Conservation (phyloP, 2,113 vertebrate species). For the Petromus typicus region DNA sequence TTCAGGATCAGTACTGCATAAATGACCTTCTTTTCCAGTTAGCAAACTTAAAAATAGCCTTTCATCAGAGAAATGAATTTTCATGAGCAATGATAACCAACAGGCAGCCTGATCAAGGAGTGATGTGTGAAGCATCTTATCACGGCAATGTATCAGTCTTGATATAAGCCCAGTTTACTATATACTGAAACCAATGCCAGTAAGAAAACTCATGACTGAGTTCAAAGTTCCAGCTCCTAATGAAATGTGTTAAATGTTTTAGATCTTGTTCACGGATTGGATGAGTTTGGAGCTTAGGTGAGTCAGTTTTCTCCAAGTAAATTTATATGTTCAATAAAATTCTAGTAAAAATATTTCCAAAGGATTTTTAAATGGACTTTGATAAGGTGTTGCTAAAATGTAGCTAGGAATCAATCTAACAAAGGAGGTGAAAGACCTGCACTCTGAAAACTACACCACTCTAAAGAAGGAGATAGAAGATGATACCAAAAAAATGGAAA, state of each 20-base stretch:
- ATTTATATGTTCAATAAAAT: not conserved
- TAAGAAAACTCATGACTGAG: not conserved
- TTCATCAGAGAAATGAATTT: not conserved
- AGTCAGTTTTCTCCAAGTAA: not conserved
- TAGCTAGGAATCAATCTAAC: no score
- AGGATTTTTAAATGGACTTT: conserved; percentile 27
- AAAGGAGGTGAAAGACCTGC: no score
- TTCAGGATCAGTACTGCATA: not conserved
- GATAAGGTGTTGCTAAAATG: not conserved
- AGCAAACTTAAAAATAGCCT: not conserved
- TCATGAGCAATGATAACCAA: not conserved
- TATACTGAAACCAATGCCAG: not conserved
- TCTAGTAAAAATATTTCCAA: conserved; percentile 10
- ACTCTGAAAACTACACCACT: no score
- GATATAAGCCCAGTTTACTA: not conserved
- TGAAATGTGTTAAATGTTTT: not conserved
- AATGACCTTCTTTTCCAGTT: not conserved
- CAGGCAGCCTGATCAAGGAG: not conserved
- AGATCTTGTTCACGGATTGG: not conserved
- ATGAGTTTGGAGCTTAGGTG: not conserved
- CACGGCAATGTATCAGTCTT: not conserved
- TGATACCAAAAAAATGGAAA: no score
- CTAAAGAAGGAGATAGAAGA: no score
- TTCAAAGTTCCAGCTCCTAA: not conserved
- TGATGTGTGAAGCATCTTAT: not conserved